Evolutionary conservation across 2,797 vertebrate genomes (phyloP).

Genomic region (Alcedo atthis): DNA sequence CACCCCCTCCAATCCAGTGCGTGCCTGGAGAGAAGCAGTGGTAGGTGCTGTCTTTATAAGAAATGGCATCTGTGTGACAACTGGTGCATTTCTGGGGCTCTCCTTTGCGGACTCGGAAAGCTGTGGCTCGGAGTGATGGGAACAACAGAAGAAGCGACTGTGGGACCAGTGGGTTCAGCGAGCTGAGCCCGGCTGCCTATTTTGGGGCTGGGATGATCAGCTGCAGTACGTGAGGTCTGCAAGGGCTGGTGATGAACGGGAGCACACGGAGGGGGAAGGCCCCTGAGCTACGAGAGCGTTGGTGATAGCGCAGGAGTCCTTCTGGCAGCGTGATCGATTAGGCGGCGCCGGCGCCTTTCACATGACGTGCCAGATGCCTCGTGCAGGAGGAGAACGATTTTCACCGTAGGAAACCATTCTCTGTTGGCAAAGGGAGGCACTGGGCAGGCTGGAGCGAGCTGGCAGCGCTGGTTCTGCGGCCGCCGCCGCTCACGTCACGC

Average conservation of each 20-base stretch:
- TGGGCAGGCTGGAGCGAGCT: background rate
- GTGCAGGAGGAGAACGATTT: background rate
- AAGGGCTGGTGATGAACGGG: background rate
- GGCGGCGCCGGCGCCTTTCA: background rate
- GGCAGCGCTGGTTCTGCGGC: background rate
- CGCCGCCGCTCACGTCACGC: rapidly evolving
- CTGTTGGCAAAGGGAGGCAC: background rate
- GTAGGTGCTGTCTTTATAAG: rapidly evolving
- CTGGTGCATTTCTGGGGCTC: background rate
- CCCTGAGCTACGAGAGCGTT: rapidly evolving
- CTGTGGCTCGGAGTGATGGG: background rate
- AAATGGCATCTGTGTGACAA: background rate
- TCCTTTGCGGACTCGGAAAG: no score
- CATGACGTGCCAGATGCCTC: background rate
- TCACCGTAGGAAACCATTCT: background rate
- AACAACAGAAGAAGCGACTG: background rate
- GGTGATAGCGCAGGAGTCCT: background rate
- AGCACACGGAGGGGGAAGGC: background rate
- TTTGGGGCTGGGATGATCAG: background rate
- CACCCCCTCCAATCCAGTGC: background rate
- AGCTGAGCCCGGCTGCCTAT: background rate
- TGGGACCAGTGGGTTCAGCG: background rate
- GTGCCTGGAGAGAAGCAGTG: background rate
- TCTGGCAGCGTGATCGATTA: background rate
- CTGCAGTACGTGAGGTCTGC: background rate